Evolutionary conservation across 2,797 vertebrate genomes (phyloP).

Genomic region (Picus viridis): DNA sequence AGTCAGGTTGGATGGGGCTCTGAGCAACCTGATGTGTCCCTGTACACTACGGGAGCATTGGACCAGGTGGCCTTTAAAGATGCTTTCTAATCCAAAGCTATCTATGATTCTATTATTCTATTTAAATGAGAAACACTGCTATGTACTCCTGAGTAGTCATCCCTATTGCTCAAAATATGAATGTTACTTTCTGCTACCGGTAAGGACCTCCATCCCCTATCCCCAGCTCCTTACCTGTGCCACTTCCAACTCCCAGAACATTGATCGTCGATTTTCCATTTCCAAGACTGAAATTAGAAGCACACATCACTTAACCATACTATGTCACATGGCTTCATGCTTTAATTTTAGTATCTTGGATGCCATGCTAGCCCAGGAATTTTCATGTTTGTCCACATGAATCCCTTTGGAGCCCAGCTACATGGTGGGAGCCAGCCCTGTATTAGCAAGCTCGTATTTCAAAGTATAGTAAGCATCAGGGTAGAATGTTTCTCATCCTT

Average conservation of each 20-base stretch:
- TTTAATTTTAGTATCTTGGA: background rate
- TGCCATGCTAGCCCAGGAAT: fast-evolving
- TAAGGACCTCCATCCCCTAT: fast-evolving
- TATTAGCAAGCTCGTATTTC: background rate
- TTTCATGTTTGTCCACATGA: background rate
- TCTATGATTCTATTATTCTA: no score
- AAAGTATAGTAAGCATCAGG: background rate
- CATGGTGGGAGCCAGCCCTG: fast-evolving
- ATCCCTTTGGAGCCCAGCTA: background rate
- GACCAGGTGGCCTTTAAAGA: no score
- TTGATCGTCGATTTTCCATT: constrained; percentile 51
- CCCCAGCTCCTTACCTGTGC: constrained; percentile 57
- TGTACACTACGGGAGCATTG: no score
- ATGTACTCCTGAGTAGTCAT: background rate
- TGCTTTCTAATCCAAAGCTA: no score
- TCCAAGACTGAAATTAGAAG: constrained; percentile 57
- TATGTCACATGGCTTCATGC: fast-evolving
- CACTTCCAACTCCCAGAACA: constrained; percentile 66
- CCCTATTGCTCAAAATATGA: background rate
- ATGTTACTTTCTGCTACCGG: background rate
- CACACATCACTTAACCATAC: background rate
- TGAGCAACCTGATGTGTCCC: no score
- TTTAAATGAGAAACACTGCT: background rate
- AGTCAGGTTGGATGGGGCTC: no score
- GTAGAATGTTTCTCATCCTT: background rate